Evolutionary conservation across 2,113 vertebrate species (phyloP).

Genomic region (Cynocephalus volans): DNA sequence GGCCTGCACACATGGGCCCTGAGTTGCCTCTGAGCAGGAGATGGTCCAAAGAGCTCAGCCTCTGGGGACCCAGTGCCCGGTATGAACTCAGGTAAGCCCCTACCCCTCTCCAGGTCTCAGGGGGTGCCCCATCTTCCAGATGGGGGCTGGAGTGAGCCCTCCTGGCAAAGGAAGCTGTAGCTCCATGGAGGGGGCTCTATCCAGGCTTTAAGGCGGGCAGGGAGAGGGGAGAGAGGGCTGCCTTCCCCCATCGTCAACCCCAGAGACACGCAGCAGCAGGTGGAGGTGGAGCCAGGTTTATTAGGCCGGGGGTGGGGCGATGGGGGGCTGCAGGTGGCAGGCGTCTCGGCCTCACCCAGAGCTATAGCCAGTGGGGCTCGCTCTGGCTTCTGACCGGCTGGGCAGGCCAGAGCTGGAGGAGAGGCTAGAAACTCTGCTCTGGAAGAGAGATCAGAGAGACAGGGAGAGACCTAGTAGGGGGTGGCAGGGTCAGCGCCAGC

Average conservation of each 20-base stretch:
- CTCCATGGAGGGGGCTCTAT: rapidly evolving
- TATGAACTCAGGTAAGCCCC: background rate
- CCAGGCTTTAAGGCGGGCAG: background rate
- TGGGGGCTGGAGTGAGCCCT: background rate
- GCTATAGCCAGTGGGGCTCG: background rate
- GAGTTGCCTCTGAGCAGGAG: background rate
- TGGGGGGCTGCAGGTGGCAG: background rate
- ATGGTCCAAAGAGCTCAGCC: background rate
- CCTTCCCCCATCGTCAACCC: rapidly evolving
- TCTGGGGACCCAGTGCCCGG: background rate
- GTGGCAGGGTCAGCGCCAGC: background rate
- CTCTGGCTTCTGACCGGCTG: conserved; percentile 76
- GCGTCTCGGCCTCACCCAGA: background rate
- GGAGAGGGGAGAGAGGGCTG: rapidly evolving
- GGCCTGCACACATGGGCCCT: background rate
- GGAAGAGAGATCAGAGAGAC: conserved; percentile 62
- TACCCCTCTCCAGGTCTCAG: background rate
- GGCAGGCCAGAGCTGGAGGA: background rate
- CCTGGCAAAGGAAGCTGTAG: background rate
- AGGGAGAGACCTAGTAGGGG: background rate
- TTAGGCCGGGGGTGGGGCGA: background rate
- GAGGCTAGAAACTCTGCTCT: conserved; percentile 69
- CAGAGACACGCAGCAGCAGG: conserved; percentile 67
- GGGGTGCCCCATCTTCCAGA: background rate
- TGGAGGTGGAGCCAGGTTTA: conserved; percentile 77